Evolutionary conservation across 2,113 vertebrate genomes (phyloP).

Genomic region (Peromyscus maniculatus): DNA sequence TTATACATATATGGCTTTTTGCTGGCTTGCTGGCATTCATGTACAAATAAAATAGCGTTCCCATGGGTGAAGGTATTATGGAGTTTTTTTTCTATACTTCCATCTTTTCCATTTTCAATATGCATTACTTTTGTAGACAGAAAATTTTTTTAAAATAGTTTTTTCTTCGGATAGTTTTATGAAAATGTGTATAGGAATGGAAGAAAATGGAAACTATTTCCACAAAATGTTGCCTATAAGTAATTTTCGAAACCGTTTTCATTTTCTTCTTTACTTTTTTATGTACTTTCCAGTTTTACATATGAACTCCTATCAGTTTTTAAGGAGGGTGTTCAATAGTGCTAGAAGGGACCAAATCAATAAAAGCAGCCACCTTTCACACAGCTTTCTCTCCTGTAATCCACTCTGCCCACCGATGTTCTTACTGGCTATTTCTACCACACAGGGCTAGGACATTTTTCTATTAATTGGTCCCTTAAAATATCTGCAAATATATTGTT

Average conservation of each 20-base stretch:
- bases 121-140: background rate
- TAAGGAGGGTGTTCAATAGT: background rate
- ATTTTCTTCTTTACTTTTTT: conserved; percentile 33
- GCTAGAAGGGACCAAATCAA: conserved; percentile 11
- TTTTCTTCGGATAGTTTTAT: background rate
- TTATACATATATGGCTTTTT: background rate
- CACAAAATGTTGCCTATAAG: conserved; percentile 58
- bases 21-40: background rate
- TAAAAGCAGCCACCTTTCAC: background rate
- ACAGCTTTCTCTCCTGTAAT: conserved; percentile 6
- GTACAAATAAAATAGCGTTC: background rate
- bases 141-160: background rate
- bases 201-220: conserved; percentile 40
- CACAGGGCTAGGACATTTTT: background rate
- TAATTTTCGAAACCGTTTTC: conserved; percentile 5
- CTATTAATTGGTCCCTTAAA: background rate
- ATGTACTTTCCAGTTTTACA: conserved; percentile 34
- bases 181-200: background rate
- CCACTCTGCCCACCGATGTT: background rate
- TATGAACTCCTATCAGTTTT: background rate
- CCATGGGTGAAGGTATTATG: conserved; percentile 7
- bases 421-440: background rate
- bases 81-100: background rate
- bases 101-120: conserved; percentile 45
- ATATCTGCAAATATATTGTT: conserved; percentile 29